Base-by-base conservation (phyloP, 2,797 vertebrate genomes). In the Epinephelus coioides region DNA sequence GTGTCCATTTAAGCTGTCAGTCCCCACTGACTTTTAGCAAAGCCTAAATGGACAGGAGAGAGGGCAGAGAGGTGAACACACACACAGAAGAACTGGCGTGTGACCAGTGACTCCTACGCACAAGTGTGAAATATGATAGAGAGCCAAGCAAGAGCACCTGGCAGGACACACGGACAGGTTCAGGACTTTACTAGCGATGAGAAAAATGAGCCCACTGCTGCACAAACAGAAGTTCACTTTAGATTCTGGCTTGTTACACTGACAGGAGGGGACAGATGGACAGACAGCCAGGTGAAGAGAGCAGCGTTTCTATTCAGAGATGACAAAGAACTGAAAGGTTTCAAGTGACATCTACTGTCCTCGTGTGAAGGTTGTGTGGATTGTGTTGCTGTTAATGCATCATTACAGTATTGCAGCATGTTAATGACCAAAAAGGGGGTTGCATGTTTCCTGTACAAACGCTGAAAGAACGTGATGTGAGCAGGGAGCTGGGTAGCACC, bases 81-180 rank as follows among this genome's bases (percentile, higher is more conserved):
- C 27, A 69, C 76, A 76, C 51, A 12, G 12, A 63, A 53, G 78
- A 55, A 51, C 65, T 88, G 84, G 71, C 76, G 9, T 47, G 65
- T 46, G 76, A 85, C 84, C 86, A 89, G 65, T 54, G 57, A 78
- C 84, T 84, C 81, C 69, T 82, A 79, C 68, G 18, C 79, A 88
- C 56, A 9, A 68, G 76, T 82, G 89, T 90, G 92, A 92, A 92
- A 92, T 88, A 68, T 85, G 92, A 93, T 81, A 73, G 80, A 81
- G 84, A 81, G 75, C 76, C 74, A 77, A 76, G 59, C 57, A 46
- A 65, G 83, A 82, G 79, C 86, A 87, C 73, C 88, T 83, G 91
- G 79, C 89, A 84, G 76, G 61, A n/a, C 78, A 73, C 62, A 74
- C 49, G 14, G 77, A 78, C 79, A 53, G 73, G 79, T 76, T 76